Evolutionary conservation across 2,888 invertebrate genomes (phyloP), one percentile per base, ranked within the genome.

Genomic region (Malthinus seriepunctatus): DNA sequence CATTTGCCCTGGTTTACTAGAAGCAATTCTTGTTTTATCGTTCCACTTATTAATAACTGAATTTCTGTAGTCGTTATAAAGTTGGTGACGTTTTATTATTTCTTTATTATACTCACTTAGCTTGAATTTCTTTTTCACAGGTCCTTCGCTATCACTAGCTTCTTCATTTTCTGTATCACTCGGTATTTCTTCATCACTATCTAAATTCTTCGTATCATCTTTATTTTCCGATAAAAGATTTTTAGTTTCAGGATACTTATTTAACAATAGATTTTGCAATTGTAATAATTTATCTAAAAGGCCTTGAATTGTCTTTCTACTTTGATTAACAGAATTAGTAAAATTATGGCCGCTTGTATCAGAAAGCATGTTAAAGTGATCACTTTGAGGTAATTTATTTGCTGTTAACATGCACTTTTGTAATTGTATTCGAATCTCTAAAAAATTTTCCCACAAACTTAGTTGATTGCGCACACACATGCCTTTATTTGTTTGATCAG

Each of bases 21-120:
- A 82, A n/a, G 84, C 82, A 8, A 93, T 78, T 65, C 90, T 85
- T 0, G 95, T 97, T 78, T 95, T 95, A 62, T 96, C 95, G 78
- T 95, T 91, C 97, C 97, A 97, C 76, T 95, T 95, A 68, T 93
- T 89, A 60, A 98, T 89, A 7, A 91, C 88, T 0, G 85, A 79
- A 73, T 96, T 88, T 74, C 95, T 86, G 71, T 88, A 92, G 6
- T 82, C 72, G 64, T 79, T 83, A 64, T 90, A 91, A 2, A 79
- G 76, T 65, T 84, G 79, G 70, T 90, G 87, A 38, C 82, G 79
- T 7, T 78, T 78, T 7, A 80, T 72, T 32, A 92, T 76, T 62
- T 84, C 79, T 45, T 77, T 74, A 66, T 86, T 85, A 71, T 84
- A 88, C 11, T 88, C 85, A 39, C 76, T 75, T 4, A 87, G 68